A percentile compares a stretch with the other conserved stretches of the same genome.
Conservation (phyloP, 92 coral and sea anemone genomes). For the Meandrina meandrites region DNA sequence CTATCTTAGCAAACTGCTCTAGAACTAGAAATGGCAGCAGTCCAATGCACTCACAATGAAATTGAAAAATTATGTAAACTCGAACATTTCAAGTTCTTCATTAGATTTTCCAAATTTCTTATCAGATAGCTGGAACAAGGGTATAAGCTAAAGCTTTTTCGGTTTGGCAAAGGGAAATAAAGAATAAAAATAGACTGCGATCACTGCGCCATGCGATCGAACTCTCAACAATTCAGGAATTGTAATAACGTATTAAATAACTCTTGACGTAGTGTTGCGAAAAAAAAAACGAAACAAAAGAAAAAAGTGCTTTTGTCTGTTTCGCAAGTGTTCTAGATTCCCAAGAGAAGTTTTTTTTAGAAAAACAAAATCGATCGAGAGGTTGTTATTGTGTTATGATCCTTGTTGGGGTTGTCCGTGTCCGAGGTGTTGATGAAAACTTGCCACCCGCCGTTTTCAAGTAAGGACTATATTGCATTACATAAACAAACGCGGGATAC, state of each 20-base stretch:
- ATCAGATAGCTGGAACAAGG: background rate
- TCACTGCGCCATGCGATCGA: background rate
- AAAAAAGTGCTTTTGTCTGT: background rate
- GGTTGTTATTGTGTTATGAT: background rate
- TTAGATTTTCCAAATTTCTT: background rate
- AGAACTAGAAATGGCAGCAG: background rate
- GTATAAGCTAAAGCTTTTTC: background rate
- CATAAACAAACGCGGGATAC: constrained; percentile 3
- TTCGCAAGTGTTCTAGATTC: background rate
- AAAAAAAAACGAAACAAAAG: background rate
- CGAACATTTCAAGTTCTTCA: background rate
- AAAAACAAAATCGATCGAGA: background rate
- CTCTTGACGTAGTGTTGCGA: background rate
- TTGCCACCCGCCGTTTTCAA: constrained; percentile 25
- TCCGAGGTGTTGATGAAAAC: constrained; percentile 14
- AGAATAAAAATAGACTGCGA: background rate
- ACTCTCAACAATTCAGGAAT: background rate
- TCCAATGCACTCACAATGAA: background rate
- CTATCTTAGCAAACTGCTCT: background rate
- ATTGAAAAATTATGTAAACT: background rate
- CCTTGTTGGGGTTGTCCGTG: background rate
- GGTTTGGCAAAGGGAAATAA: background rate
- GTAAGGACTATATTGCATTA: background rate
- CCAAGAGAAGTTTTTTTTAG: background rate
- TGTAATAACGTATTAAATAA: background rate